Evolutionary conservation across 2,797 vertebrate species (phyloP).

Genomic region (Mus minutoides): DNA sequence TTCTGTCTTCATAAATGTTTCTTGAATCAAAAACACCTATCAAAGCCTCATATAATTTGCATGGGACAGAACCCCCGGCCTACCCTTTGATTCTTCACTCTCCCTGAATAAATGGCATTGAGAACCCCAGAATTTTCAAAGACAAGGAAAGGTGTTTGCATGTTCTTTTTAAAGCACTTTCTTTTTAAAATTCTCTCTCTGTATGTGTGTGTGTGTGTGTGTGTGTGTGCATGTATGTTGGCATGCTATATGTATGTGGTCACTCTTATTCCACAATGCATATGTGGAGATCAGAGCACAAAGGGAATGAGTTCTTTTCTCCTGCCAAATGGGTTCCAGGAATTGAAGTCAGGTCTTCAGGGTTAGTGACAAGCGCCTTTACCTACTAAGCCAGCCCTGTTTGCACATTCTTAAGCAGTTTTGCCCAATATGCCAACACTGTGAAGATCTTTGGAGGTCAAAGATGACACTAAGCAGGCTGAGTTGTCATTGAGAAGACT

Average conservation of each 20-base stretch:
- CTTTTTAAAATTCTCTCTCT: too few species aligned
- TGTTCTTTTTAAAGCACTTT: background rate
- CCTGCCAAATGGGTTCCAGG: background rate
- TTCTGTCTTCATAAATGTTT: conserved; percentile 31
- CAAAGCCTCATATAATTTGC: conserved; percentile 29
- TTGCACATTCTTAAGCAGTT: conserved; percentile 19
- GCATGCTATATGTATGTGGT: background rate
- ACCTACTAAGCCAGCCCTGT: background rate
- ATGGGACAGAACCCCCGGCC: background rate
- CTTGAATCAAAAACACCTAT: conserved; percentile 44
- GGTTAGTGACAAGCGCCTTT: background rate
- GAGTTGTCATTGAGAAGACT: background rate
- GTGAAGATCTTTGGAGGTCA: conserved; percentile 37
- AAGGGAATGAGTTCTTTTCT: background rate
- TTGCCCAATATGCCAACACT: conserved; percentile 31
- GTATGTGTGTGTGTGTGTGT: background rate
- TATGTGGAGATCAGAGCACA: background rate
- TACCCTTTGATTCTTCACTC: background rate
- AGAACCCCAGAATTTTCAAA: conserved; percentile 41
- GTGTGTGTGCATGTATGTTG: background rate
- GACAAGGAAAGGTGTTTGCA: conserved; percentile 7
- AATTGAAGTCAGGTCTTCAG: background rate
- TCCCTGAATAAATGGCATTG: conserved; percentile 28
- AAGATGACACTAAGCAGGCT: background rate
- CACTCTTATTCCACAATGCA: background rate